A percentile compares a stretch with the other conserved stretches of the same genome.
These are phyloP conservation scores for Leucoraja erinaceus DNA, from an alignment of 2,113 vertebrate genomes.

Conservation along the genomic window DNA sequence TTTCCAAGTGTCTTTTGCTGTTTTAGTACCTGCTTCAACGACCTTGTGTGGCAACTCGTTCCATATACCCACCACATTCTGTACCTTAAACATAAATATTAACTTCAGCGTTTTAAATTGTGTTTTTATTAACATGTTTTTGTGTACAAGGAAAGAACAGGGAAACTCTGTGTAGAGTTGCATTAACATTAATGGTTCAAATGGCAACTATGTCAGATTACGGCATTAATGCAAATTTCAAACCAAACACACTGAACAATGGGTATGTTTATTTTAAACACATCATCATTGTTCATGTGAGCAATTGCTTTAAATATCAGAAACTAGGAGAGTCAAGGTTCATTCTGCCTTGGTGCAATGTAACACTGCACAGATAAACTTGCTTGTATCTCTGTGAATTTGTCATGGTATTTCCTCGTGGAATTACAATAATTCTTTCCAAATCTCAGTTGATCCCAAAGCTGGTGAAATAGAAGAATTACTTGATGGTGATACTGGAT, in stretches of 20 bases:
- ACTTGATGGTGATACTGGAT: background rate
- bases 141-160: background rate
- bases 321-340: background rate
- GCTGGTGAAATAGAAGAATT: background rate
- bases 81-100: background rate
- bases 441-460: background rate
- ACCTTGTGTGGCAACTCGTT: no score
- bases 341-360: background rate
- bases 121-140: background rate
- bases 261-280: background rate
- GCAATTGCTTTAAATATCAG: background rate
- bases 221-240: background rate
- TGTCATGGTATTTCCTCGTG: background rate
- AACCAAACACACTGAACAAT: background rate
- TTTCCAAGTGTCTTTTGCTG: no score
- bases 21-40: no score
- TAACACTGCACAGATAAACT: background rate
- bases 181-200: background rate
- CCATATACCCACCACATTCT: background rate
- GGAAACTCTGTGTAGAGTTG: background rate
- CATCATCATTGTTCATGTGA: background rate
- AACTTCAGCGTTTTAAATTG: background rate
- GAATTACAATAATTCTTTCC: background rate
- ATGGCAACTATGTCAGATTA: background rate
- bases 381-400: background rate